Evolutionary conservation across 1,140 invertebrate genomes (phyloP), one percentile per base, ranked within the genome.

Genomic region (Homarus americanus): DNA sequence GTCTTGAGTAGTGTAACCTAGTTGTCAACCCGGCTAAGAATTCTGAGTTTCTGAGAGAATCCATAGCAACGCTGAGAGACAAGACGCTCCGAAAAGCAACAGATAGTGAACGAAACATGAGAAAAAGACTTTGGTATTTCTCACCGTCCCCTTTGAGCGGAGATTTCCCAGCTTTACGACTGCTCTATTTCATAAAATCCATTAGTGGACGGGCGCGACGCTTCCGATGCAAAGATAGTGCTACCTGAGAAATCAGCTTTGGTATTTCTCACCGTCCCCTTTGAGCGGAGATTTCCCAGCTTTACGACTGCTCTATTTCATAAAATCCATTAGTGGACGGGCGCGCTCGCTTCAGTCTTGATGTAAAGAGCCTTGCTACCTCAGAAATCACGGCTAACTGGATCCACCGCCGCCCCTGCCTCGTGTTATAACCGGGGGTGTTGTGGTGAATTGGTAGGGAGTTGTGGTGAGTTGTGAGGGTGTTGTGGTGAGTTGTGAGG

Each of bases 181-280:
- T 87, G 85, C 85, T 87, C 85, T 87, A 87, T 87, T 87, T 87
- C 85, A 87, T 87, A 87, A 87, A 87, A 87, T 87, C 85, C 85
- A 87, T 87, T 87, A 87, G 85, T 79, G 76, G 85, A 87, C 53
- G 85, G 73, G 73, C 85, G 85, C 49, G 58, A 66, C 75, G 76
- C 76, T 80, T 79, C 75, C 75, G 83, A 85, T 85, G 83, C 75
- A 85, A 85, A 75, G 83, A 85, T 69, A 49, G 75, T 87, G 44
- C 38, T 75, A 73, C 41, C 66, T 73, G 38, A 72, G 40, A 53
- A 72, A 49, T 73, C 82, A 72, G n/a, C n/a, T n/a, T n/a, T 15
- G 63, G 84, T 86, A 76, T 86, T 86, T 86, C 73, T 86, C 73
- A 75, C 44, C 28, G 66, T 34, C n/a, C 75, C 75, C 66, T 87